Evolutionary conservation across 2,888 invertebrate genomes (phyloP).

Genomic region (Plebejus melissa): DNA sequence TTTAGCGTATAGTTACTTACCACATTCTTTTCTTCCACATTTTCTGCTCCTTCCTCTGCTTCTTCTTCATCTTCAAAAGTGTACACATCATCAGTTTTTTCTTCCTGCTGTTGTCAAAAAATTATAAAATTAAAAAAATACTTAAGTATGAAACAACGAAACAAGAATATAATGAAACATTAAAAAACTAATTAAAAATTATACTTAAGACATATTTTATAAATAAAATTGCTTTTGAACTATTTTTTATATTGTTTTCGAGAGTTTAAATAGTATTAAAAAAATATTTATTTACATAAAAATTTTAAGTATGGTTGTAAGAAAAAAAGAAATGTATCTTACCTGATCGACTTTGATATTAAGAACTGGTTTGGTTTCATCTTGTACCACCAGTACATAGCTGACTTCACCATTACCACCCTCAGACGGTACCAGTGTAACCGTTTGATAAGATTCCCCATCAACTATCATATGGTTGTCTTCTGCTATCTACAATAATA

Average conservation of each 20-base stretch:
- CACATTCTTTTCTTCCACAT: conserved; percentile 60
- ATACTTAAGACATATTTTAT: too few species aligned
- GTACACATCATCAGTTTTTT: conserved; percentile 79
- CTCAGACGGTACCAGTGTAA: conserved; percentile 90
- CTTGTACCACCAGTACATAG: conserved; percentile 92
- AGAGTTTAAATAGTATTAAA: too few species aligned
- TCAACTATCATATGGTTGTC: conserved; percentile 48
- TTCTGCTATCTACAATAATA: conserved; percentile 32
- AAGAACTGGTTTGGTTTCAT: conserved; percentile 80
- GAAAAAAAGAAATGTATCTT: conserved; percentile 40
- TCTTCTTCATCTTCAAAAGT: conserved; percentile 84
- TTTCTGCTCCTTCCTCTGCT: conserved; percentile 62
- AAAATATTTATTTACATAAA: too few species aligned
- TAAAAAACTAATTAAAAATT: too few species aligned
- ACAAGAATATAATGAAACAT: too few species aligned
- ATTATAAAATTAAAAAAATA: not conserved
- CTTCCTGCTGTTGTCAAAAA: conserved; percentile 43
- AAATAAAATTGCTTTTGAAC: too few species aligned
- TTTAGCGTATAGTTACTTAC: conserved; percentile 21
- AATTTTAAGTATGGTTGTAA: not conserved
- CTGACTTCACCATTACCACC: conserved; percentile 88
- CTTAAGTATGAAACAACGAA: too few species aligned
- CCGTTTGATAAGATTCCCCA: conserved; percentile 85
- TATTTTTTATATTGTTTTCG: too few species aligned
- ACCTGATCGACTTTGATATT: conserved; percentile 54